These are phyloP conservation scores for Triops longicaudatus DNA, from an alignment of 1,140 invertebrate species.

Conservation along the genomic window DNA sequence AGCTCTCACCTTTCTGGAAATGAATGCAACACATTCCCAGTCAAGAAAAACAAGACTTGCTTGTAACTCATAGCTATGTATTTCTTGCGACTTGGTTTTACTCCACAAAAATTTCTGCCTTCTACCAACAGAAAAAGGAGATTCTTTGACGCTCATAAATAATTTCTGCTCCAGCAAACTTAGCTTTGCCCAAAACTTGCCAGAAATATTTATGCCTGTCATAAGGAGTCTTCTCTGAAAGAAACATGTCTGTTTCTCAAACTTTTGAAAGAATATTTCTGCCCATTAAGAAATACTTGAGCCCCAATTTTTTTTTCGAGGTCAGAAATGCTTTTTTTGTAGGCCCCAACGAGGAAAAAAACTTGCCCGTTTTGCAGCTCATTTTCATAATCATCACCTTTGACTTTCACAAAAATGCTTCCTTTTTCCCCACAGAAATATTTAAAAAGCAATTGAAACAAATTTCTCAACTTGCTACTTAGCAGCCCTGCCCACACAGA, in stretches of 20 bases:
- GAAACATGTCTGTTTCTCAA: background rate
- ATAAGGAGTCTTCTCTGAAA: background rate
- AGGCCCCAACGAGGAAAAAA: too few relatives aligned
- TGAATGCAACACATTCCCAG: constrained; percentile 9
- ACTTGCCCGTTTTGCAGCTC: background rate
- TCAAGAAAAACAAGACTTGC: constrained; percentile 8
- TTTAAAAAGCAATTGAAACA: background rate
- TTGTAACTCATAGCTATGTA: background rate
- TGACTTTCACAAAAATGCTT: too few relatives aligned
- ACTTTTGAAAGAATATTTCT: background rate
- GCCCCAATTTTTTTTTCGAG: too few relatives aligned
- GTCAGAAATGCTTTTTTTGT: too few relatives aligned
- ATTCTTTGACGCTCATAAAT: background rate
- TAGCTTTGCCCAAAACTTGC: background rate
- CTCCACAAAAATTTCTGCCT: background rate
- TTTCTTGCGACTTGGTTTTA: background rate
- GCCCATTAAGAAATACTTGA: too few relatives aligned
- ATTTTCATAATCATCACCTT: background rate
- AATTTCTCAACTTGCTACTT: constrained; percentile 4
- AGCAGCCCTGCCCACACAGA: background rate
- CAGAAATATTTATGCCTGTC: background rate
- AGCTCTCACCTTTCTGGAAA: background rate
- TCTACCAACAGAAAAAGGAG: background rate
- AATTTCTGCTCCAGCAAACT: background rate
- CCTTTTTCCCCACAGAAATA: background rate